Conservation (phyloP, 2,888 invertebrate species). For the Heteromyza rotundicornis region DNA sequence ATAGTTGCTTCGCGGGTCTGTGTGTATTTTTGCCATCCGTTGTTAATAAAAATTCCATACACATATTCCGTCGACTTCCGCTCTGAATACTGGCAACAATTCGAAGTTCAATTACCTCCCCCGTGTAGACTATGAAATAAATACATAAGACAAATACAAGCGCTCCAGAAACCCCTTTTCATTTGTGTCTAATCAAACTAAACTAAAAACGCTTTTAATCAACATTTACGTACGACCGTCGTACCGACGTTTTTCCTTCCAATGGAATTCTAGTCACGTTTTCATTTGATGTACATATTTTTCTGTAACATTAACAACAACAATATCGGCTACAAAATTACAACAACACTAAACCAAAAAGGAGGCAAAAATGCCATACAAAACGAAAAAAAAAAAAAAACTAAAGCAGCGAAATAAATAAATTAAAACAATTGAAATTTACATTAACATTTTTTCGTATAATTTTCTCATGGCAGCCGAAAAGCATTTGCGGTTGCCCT, state of each 20-base stretch:
- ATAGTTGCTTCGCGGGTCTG: not conserved
- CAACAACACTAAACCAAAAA: too few relatives aligned
- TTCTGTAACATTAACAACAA: conserved; percentile 14
- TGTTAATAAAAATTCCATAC: not conserved
- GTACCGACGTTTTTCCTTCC: too few relatives aligned
- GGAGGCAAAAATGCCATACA: too few relatives aligned
- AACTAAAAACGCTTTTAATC: conserved; percentile 15
- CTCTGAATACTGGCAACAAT: not conserved
- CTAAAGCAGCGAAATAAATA: conserved; percentile 12
- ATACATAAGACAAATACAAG: too few relatives aligned
- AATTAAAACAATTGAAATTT: conserved; percentile 39
- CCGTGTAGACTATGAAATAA: not conserved
- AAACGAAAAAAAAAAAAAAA: too few relatives aligned
- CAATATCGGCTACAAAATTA: not conserved
- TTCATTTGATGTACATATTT: conserved; percentile 6
- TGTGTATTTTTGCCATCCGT: not conserved
- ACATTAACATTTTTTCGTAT: conserved; percentile 30
- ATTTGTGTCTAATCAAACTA: not conserved
- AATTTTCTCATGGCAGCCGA: conserved; percentile 17
- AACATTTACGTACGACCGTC: conserved; percentile 1
- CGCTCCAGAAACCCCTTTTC: conserved; percentile 1
- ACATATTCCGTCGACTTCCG: not conserved
- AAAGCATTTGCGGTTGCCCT: conserved; percentile 2
- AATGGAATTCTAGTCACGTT: conserved; percentile 22
- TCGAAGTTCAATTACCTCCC: conserved; percentile 10